A percentile compares a stretch with the other conserved stretches of the same genome.
Conservation (phyloP, 2,888 invertebrate species). For the Holacanthella duospinosa region DNA sequence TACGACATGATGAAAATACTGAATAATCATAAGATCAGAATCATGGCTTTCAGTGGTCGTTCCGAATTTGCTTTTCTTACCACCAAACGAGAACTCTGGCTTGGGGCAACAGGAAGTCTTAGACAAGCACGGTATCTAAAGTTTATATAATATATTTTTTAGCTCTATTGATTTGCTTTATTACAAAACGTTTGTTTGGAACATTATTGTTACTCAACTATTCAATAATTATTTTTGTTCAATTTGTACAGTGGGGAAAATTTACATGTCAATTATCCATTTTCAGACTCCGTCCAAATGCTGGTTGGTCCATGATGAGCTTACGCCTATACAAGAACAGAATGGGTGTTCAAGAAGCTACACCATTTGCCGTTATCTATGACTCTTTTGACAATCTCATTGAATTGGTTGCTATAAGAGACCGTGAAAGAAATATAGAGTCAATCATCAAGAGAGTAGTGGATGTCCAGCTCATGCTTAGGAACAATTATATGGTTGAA, state of each 20-base stretch:
- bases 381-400: conserved; percentile 19
- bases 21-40: conserved; percentile 18
- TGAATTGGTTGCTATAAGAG: conserved; percentile 13
- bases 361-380: conserved; percentile 26
- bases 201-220: too few species aligned
- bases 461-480: background rate
- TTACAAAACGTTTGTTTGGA: too few species aligned
- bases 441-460: background rate
- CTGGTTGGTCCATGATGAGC: conserved; percentile 18
- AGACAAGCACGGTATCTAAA: background rate
- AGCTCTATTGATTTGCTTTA: too few species aligned
- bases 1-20: background rate
- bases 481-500: background rate
- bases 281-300: conserved; percentile 19
- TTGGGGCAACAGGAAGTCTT: background rate
- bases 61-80: conserved; percentile 31
- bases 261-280: background rate
- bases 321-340: conserved; percentile 11
- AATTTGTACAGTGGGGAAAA: too few species aligned
- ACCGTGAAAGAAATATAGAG: background rate
- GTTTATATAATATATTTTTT: too few species aligned
- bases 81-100: conserved; percentile 15
- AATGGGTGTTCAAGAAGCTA: conserved; percentile 18
- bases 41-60: conserved; percentile 25
- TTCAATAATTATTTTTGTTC: too few species aligned